Evolutionary conservation across 2,113 vertebrate species (phyloP), one percentile per base, ranked within the genome.

Genomic region (Thinocorus orbignyianus): DNA sequence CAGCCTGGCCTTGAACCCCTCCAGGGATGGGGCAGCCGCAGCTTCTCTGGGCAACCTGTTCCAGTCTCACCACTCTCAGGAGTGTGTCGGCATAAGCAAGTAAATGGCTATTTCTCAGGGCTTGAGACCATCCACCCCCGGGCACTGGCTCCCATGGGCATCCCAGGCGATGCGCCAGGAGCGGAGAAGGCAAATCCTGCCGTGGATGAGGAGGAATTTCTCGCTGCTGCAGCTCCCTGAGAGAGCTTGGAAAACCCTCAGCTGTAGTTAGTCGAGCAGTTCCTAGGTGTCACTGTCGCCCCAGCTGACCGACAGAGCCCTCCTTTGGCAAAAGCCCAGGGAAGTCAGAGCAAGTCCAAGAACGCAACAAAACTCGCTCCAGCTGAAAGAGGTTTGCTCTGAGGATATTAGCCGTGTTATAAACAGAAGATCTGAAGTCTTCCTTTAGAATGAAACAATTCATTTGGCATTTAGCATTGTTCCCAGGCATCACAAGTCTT

Each of bases 261-360:
- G 57, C 65, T 93, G 88, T 42, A 66, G 41, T 93, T 33, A 96
- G 55, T 22, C 44, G 3, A 13, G 42, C 31, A 41, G 91, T 51
- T 94, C 41, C 97, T 95, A 96, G 98, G 77, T 94, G 97, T 93
- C 97, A 96, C 88, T 95, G 90, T 26, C 85, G 60, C 65, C 84
- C 79, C 66, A 73, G 84, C 58, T 11, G 22, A 81, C 10, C 0
- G 3, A 8, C 24, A 2, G 13, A 17, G 24, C 35, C 14, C 4
- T 51, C 4, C 55, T 33, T 39, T 13, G 52, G 57, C 78, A 49
- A 28, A 84, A 39, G 3, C 16, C 48, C 23, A 1, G 3, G 44
- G 25, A 13, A 6, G 17, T 1, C 51, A 76, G 80, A 78, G 30
- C 9, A 0, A 48, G 16, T 8, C 66, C 78, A 37, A 25, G 52